Evolutionary conservation across 2,113 vertebrate species (phyloP).

Genomic region (Gavialis gangeticus): DNA sequence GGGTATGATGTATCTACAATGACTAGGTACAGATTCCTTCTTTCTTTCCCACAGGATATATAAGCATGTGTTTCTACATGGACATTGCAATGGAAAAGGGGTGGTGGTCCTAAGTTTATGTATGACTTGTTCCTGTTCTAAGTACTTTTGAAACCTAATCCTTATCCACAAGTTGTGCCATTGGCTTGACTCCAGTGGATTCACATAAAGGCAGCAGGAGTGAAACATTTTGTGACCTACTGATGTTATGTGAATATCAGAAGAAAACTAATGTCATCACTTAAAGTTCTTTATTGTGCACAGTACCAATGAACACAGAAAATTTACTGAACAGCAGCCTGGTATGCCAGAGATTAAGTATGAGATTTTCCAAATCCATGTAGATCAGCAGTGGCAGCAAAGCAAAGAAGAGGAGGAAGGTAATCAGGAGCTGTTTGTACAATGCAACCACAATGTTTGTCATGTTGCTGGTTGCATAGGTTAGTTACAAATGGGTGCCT

Average conservation of each 20-base stretch:
- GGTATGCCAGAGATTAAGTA: too few relatives aligned
- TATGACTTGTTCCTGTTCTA: not conserved
- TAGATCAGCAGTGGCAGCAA: not conserved
- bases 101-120: too few relatives aligned
- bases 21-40: not conserved
- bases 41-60: not conserved
- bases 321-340: too few relatives aligned
- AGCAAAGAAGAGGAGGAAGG: not conserved
- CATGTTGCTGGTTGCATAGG: not conserved
- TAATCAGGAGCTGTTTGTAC: not conserved
- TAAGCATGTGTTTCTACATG: not conserved
- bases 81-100: not conserved
- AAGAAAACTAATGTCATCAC: too few relatives aligned
- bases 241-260: too few relatives aligned
- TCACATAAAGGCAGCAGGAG: not conserved
- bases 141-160: not conserved
- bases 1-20: not conserved
- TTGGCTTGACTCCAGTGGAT: not conserved
- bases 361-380: too few relatives aligned
- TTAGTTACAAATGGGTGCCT: not conserved
- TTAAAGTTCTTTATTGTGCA: too few relatives aligned
- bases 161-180: not conserved
- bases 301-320: too few relatives aligned
- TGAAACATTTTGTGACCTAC: too few relatives aligned
- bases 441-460: not conserved